Percentiles rank a stretch among this genome's conserved stretches.
These are phyloP conservation scores for Bovichtus variegatus DNA, from an alignment of 2,797 vertebrate species.

Conservation along the genomic window DNA sequence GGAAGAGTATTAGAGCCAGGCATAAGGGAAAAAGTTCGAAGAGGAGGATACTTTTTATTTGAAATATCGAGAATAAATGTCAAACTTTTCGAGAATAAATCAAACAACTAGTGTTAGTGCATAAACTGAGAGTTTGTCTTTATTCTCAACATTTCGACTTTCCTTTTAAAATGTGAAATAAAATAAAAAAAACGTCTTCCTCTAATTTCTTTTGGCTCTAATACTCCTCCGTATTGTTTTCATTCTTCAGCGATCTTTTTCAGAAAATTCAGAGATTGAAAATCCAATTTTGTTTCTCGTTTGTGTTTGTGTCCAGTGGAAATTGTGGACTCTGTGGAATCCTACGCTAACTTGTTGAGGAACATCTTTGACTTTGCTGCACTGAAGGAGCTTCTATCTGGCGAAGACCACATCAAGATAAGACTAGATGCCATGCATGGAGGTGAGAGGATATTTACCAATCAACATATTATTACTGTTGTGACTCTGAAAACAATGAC, in stretches of 20 bases:
- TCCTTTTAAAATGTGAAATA: no score
- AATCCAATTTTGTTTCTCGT: neutral
- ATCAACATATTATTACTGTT: neutral
- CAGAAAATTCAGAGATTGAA: neutral
- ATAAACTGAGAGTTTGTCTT: no score
- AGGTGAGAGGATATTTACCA: constrained; percentile 81
- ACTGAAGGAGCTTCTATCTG: constrained; percentile 94
- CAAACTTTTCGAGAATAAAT: no score
- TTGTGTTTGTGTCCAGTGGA: constrained; percentile 86
- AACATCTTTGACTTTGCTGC: constrained; percentile 96
- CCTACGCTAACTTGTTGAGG: constrained; percentile 93
- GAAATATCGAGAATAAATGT: no score
- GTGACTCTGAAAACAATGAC: neutral
- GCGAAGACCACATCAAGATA: constrained; percentile 91
- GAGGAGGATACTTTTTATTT: no score
- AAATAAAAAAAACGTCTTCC: no score
- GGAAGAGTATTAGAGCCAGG: no score
- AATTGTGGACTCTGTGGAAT: constrained; percentile 96
- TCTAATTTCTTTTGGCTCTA: no score
- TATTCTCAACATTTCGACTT: no score
- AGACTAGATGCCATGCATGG: constrained; percentile 96
- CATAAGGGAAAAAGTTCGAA: no score
- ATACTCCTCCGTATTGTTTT: no score
- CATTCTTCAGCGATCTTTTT: neutral
- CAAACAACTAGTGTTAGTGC: no score